These are phyloP conservation scores for Trichoplax adhaerens DNA, from an alignment of 37 sponge, comb jelly and placozoan species.

Conservation along the genomic window DNA sequence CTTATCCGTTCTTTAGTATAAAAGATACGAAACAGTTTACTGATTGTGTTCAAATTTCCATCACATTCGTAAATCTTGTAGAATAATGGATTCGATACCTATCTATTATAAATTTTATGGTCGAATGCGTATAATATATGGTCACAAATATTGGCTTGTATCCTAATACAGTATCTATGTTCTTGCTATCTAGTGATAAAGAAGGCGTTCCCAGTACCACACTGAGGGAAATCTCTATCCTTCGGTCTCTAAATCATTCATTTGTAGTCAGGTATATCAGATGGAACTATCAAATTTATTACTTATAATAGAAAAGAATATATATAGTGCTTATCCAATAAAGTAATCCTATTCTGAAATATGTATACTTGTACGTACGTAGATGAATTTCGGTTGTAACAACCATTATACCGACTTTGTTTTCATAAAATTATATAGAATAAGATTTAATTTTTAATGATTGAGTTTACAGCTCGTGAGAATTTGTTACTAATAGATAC, in stretches of 20 bases:
- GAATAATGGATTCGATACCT: neutral
- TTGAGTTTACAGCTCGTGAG: neutral
- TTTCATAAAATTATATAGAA: neutral
- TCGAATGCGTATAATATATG: neutral
- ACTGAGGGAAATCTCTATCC: conserved; percentile 86
- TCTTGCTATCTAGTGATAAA: conserved; percentile 35
- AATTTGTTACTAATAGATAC: neutral
- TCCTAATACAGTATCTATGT: neutral
- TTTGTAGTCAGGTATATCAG: conserved; percentile 64
- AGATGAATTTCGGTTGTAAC: neutral
- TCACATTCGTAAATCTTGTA: too few relatives aligned
- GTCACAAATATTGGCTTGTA: neutral
- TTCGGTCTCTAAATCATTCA: conserved; percentile 64
- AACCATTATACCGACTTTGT: too few relatives aligned
- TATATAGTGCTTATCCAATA: neutral
- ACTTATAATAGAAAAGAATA: too few relatives aligned
- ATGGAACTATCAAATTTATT: too few relatives aligned
- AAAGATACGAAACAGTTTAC: too few relatives aligned
- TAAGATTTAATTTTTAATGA: neutral
- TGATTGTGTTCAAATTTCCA: too few relatives aligned
- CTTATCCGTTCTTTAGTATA: neutral
- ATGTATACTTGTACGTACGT: conserved; percentile 1
- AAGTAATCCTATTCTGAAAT: neutral
- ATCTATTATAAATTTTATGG: neutral
- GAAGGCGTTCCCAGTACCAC: conserved; percentile 97